phyloP scores from a whole-genome alignment of 2,888 invertebrate genomes.

The Ametastegia equiseti region DNA sequence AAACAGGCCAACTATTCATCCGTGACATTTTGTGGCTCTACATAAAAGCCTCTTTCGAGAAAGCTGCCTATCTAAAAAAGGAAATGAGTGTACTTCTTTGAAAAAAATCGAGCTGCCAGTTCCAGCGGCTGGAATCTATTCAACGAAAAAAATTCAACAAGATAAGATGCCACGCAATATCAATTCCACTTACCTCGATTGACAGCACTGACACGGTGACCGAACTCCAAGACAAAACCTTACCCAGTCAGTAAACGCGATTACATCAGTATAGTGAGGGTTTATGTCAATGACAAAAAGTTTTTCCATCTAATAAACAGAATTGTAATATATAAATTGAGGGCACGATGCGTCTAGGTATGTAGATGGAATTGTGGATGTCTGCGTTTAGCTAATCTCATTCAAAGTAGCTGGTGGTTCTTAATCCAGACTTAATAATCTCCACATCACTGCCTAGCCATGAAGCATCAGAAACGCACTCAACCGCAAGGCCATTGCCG shows the following conservation, averaged over 20 bases:
- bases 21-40: neutral
- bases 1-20: neutral
- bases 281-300: constrained; percentile 61
- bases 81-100: neutral
- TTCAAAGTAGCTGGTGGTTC: neutral
- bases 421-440: constrained; percentile 35
- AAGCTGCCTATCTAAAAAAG: neutral
- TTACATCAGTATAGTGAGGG: constrained; percentile 60
- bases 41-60: neutral
- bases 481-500: constrained; percentile 18
- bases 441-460: neutral
- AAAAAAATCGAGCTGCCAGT: neutral
- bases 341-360: neutral
- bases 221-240: constrained; percentile 55
- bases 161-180: neutral
- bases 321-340: neutral
- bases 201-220: neutral
- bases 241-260: constrained; percentile 60
- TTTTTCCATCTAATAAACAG: constrained; percentile 33
- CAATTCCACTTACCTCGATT: constrained; percentile 35
- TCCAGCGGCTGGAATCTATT: constrained; percentile 31
- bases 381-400: neutral
- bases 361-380: neutral
- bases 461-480: constrained; percentile 21
- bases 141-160: constrained; percentile 24